Evolutionary conservation across 2,797 vertebrate species (phyloP), one percentile per base, ranked within the genome.

Genomic region (Hoplostethus mediterraneus): DNA sequence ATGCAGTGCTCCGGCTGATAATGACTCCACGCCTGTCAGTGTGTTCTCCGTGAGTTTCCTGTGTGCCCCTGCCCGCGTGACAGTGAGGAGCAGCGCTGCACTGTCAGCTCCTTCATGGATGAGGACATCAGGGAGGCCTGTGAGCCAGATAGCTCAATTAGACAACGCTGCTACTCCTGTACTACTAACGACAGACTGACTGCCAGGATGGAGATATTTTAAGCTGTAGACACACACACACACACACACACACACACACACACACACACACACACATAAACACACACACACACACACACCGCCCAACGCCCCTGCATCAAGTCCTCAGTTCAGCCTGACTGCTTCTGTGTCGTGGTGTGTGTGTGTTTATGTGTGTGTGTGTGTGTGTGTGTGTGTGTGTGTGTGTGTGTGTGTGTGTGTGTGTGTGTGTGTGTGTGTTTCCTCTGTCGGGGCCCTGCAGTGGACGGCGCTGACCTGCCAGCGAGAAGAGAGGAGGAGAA

Each of bases 391-490:
- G 21, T 49, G 44, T 63, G 45, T 36, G 25, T 63, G 60, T 48
- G 28, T 63, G 60, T 40, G 62, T 68, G 67, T 42, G 36, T 51
- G 21, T 55, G 64, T 36, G 21, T 21, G 21, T 49, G 44, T 63
- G 45, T 36, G 25, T 63, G 60, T 48, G 28, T 63, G 60, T 40
- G 62, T 68, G 67, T 42, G 48, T 33, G 67, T 33, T 38, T 75
- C 67, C 62, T 82, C 80, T 80, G 81, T 86, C 72, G 66, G 89
- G 89, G 87, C 87, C 88, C 82, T 80, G 72, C 85, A 77, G 83
- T 84, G 90, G 91, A 90, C 83, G 66, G 64, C 48, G 70, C 90
- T 94, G 94, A 94, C 94, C 93, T 92, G 92, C 87, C 78, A 77
- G 81, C 81, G 86, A 87, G 92, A 92, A 84, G 84, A 91, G 93